Conservation (phyloP, 2,797 vertebrate species). For the Neomorphus geoffroyi region DNA sequence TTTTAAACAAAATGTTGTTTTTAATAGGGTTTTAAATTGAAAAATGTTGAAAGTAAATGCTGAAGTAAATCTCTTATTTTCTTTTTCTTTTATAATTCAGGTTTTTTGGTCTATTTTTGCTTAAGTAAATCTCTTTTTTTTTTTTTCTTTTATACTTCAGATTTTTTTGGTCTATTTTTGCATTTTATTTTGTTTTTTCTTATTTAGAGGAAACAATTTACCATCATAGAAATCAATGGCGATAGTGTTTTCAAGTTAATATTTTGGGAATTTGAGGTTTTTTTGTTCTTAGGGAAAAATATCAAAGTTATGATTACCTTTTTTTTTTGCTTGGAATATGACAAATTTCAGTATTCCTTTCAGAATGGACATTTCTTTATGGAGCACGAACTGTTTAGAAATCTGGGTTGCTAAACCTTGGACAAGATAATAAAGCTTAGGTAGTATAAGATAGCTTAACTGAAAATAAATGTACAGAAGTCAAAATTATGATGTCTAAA, state of each 20-base stretch:
- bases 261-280: neutral
- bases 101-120: neutral
- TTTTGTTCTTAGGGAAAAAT: neutral
- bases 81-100: neutral
- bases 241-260: neutral
- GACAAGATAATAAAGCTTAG: neutral
- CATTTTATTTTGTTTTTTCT: neutral
- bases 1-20: neutral
- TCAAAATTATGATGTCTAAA: neutral
- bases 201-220: neutral
- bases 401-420: neutral
- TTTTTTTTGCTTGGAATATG: neutral
- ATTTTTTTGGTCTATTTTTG: neutral
- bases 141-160: neutral
- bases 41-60: neutral
- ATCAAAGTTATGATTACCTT: neutral
- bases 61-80: neutral
- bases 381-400: neutral
- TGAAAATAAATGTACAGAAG: neutral
- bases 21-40: neutral
- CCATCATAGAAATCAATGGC: neutral
- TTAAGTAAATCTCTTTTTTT: neutral
- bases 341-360: neutral
- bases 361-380: neutral
- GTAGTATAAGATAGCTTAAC: neutral